These are phyloP conservation scores for Carabus problematicus DNA, from an alignment of 2,888 invertebrate species.

Conservation along the genomic window DNA sequence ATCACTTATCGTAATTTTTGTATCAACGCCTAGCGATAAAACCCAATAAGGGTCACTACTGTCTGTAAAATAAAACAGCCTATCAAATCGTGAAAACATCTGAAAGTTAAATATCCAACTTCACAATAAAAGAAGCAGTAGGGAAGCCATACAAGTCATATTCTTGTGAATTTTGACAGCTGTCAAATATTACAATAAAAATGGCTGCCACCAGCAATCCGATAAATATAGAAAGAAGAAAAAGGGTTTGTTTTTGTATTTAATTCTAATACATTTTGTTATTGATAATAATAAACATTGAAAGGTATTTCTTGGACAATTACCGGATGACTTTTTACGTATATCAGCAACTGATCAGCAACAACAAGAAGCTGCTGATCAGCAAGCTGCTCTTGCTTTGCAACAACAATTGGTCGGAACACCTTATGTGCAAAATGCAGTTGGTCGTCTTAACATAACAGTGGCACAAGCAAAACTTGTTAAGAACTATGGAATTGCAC, in stretches of 20 bases:
- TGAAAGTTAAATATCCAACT: too few species aligned
- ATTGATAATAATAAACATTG: background rate
- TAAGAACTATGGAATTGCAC: constrained; percentile 93
- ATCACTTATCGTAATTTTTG: too few species aligned
- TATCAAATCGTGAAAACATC: too few species aligned
- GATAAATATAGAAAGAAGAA: constrained; percentile 62
- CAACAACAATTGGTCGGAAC: constrained; percentile 70
- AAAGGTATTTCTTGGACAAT: constrained; percentile 79
- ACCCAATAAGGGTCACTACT: too few species aligned
- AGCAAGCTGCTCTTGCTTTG: constrained; percentile 76
- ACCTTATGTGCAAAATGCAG: constrained; percentile 60
- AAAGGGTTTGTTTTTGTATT: constrained; percentile 57
- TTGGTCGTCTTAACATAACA: constrained; percentile 83
- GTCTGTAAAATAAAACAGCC: too few species aligned
- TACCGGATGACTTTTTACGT: constrained; percentile 79
- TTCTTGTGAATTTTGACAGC: constrained; percentile 11
- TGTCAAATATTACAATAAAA: constrained; percentile 27
- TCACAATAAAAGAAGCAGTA: too few species aligned
- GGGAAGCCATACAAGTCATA: too few species aligned
- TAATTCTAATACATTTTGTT: background rate
- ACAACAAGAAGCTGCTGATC: constrained; percentile 78
- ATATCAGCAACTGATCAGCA: constrained; percentile 65
- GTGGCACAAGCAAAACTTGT: constrained; percentile 89
- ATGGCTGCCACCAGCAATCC: constrained; percentile 56
- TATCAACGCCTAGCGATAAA: too few species aligned